Evolutionary conservation across 2,113 vertebrate genomes (phyloP).

Genomic region (Pimephales promelas): DNA sequence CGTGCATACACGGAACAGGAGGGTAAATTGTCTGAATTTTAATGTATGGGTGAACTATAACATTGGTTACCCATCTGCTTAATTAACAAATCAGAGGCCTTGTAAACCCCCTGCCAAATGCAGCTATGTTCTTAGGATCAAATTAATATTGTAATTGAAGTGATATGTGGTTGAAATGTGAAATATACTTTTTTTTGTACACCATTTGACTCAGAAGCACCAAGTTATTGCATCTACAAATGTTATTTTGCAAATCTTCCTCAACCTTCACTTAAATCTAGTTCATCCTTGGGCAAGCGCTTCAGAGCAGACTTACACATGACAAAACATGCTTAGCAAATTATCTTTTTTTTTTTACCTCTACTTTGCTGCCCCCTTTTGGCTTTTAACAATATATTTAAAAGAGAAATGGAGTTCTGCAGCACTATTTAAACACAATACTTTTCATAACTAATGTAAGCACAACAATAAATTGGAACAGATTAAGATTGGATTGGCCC

Average conservation of each 20-base stretch:
- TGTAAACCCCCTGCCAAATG: neutral
- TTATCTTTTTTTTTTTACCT: constrained; percentile 62
- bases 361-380: constrained; percentile 74
- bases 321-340: neutral
- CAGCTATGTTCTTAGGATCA: neutral
- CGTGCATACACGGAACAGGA: neutral
- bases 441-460: no score
- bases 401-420: constrained; percentile 34
- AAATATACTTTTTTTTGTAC: no score
- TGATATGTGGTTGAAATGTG: constrained; percentile 52
- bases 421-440: neutral
- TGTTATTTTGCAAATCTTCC: constrained; percentile 76
- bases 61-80: constrained; percentile 77
- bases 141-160: neutral
- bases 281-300: constrained; percentile 63
- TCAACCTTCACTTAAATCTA: constrained; percentile 83
- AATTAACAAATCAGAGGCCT: constrained; percentile 35
- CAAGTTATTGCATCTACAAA: constrained; percentile 66
- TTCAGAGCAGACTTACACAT: constrained; percentile 66
- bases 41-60: neutral
- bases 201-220: constrained; percentile 59
- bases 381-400: constrained; percentile 76
- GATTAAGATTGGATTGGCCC: neutral
- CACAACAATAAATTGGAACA: neutral
- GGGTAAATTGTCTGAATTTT: neutral